Evolutionary conservation across 2,888 invertebrate species (phyloP).

Genomic region (Spatulosminthurus flaviceps): DNA sequence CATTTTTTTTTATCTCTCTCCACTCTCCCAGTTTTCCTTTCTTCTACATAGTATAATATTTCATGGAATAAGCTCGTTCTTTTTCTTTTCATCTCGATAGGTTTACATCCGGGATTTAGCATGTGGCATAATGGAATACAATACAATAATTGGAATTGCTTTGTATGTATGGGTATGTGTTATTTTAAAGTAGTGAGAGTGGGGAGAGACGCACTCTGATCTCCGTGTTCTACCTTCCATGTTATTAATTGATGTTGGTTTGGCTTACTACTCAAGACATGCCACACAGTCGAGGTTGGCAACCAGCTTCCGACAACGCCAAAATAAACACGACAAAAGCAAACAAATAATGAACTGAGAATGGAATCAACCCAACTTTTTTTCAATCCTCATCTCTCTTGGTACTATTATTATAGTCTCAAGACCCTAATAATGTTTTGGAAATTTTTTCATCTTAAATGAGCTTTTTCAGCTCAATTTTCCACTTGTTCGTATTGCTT

Average conservation of each 20-base stretch:
- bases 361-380: background rate
- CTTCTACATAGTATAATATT: too few relatives aligned
- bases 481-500: background rate
- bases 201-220: background rate
- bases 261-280: background rate
- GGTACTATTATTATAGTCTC: too few relatives aligned
- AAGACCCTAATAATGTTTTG: background rate
- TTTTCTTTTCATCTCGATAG: background rate
- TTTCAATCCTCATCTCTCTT: background rate
- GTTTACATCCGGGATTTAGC: background rate
- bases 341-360: background rate
- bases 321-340: background rate
- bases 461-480: background rate
- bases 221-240: background rate
- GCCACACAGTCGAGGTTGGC: constrained; percentile 8
- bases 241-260: constrained; percentile 13
- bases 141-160: constrained; percentile 13
- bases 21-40: background rate
- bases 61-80: background rate
- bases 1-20: constrained; percentile 15
- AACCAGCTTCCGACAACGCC: background rate
- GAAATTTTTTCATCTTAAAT: background rate
- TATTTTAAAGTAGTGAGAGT: background rate
- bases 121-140: background rate
- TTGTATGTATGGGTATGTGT: too few relatives aligned